Conservation (phyloP, 2,797 vertebrate species). For the Aplochiton taeniatus region DNA sequence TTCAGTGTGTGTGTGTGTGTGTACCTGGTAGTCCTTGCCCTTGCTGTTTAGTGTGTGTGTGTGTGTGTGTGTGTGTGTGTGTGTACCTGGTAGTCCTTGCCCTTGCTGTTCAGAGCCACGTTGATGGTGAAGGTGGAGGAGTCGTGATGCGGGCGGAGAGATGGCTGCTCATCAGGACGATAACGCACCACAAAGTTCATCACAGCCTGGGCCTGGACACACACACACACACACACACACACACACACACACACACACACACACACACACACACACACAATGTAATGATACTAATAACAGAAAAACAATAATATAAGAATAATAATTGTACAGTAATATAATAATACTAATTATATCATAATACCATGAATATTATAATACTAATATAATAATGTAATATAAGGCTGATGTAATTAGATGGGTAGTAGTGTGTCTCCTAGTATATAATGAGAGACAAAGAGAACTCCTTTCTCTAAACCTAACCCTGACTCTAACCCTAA, state of each 20-base stretch:
- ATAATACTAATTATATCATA: no score
- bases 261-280: not conserved
- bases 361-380: no score
- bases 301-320: no score
- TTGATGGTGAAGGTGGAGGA: conserved; percentile 91
- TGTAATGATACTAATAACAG: no score
- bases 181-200: conserved; percentile 94
- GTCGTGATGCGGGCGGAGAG: conserved; percentile 86
- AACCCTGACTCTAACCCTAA: no score
- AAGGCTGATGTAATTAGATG: no score
- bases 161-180: conserved; percentile 86
- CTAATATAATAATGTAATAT: no score
- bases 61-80: not conserved
- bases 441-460: no score
- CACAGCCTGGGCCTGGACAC: conserved; percentile 79
- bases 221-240: conserved; percentile 11
- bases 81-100: conserved; percentile 81
- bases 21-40: conserved; percentile 81
- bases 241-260: conserved; percentile 9
- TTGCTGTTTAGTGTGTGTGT: conserved; percentile 77
- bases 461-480: no score
- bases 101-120: conserved; percentile 83
- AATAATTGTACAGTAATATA: no score
- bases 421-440: no score
- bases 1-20: conserved; percentile 63